A percentile compares a stretch with the other conserved stretches of the same genome.
phyloP scores from a whole-genome alignment of 2,888 invertebrate species.

The Lordiphosa fenestrarum region DNA sequence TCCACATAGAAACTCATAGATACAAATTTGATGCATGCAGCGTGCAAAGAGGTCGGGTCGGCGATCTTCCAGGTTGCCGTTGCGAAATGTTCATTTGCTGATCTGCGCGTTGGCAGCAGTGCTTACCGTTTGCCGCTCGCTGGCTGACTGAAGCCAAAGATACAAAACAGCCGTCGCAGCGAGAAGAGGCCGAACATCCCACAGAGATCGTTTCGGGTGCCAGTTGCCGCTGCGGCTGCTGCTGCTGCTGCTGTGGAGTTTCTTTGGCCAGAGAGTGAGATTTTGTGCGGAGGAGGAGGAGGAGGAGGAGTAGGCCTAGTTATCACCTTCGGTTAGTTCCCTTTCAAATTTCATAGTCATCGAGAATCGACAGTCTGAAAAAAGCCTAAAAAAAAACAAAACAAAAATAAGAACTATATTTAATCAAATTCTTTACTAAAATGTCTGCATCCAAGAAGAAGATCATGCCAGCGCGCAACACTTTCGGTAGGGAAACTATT shows the following conservation, averaged over 20 bases:
- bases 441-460: not conserved
- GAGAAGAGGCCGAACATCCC: slow-evolving; percentile 35
- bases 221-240: not conserved
- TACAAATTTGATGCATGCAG: too few species aligned
- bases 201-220: slow-evolving; percentile 7
- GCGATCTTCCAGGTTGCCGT: slow-evolving; percentile 46
- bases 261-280: slow-evolving; percentile 1
- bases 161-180: slow-evolving; percentile 28
- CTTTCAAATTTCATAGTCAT: not conserved
- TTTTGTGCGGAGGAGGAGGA: slow-evolving; percentile 15
- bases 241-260: slow-evolving; percentile 9
- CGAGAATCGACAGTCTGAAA: too few species aligned
- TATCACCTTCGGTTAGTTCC: not conserved
- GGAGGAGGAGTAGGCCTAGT: slow-evolving; percentile 10
- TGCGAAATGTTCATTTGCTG: slow-evolving; percentile 44
- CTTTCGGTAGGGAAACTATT: slow-evolving; percentile 7
- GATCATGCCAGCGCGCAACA: not conserved
- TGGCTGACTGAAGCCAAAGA: slow-evolving; percentile 52
- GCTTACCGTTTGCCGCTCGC: slow-evolving; percentile 73
- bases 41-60: slow-evolving; percentile 1
- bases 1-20: slow-evolving; percentile 30
- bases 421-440: not conserved
- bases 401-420: too few species aligned
- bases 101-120: slow-evolving; percentile 50
- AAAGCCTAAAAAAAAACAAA: too few species aligned